These are phyloP conservation scores for Euproctis similis DNA, from an alignment of 2,888 invertebrate species.

Conservation along the genomic window DNA sequence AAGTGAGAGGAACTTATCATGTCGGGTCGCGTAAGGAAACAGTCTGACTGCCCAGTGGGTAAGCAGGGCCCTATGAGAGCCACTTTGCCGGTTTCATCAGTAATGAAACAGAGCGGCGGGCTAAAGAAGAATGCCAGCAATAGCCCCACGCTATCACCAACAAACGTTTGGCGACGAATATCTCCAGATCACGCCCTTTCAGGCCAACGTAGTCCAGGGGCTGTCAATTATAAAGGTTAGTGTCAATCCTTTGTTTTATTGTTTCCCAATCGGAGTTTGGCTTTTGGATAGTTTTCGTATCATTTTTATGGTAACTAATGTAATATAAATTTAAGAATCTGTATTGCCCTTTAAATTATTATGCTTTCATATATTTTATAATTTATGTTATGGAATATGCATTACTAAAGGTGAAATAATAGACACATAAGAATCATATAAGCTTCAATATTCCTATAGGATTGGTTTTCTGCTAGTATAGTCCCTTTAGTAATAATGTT, in stretches of 20 bases:
- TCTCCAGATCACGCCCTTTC: slow-evolving; percentile 82
- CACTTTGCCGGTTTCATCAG: slow-evolving; percentile 83
- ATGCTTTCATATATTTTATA: too few relatives aligned
- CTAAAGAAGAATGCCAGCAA: slow-evolving; percentile 77
- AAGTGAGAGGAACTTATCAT: slow-evolving; percentile 45
- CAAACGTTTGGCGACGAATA: slow-evolving; percentile 80
- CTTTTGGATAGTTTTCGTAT: too few relatives aligned
- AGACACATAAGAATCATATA: too few relatives aligned
- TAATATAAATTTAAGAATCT: too few relatives aligned
- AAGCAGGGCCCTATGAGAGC: slow-evolving; percentile 83
- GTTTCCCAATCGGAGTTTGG: too few relatives aligned
- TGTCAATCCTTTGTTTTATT: background rate
- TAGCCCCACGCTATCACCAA: slow-evolving; percentile 81
- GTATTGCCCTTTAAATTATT: too few relatives aligned
- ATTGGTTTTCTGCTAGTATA: too few relatives aligned
- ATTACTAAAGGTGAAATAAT: too few relatives aligned
- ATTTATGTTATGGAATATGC: too few relatives aligned
- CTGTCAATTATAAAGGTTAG: slow-evolving; percentile 82
- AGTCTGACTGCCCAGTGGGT: slow-evolving; percentile 78
- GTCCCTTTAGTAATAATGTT: too few relatives aligned
- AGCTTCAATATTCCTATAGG: too few relatives aligned
- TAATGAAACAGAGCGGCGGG: slow-evolving; percentile 79
- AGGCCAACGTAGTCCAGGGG: slow-evolving; percentile 84
- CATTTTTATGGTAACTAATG: too few relatives aligned
- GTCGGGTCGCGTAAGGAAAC: slow-evolving; percentile 80